These are phyloP conservation scores for Patiria miniata DNA, from an alignment of 35 echinoderm and acorn worm species.

Conservation along the genomic window DNA sequence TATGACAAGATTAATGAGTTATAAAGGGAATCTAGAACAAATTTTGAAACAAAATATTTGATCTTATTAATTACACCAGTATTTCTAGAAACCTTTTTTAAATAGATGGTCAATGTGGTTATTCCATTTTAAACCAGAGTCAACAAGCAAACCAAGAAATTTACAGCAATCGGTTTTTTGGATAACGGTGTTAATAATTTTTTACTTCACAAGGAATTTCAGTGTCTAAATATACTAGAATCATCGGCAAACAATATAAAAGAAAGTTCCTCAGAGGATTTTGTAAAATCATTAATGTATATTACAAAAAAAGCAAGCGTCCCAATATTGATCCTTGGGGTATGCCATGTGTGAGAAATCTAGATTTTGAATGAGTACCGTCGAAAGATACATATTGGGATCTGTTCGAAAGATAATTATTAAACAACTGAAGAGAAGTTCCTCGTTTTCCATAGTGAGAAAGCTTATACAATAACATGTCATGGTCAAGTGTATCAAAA, in stretches of 20 bases:
- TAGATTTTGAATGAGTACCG: no score
- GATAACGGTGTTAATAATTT: not conserved
- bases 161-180: no score
- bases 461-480: not conserved
- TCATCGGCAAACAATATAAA: constrained; percentile 30
- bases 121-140: no score
- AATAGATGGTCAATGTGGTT: no score
- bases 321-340: constrained; percentile 38
- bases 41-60: not conserved
- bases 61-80: no score
- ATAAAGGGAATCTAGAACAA: not conserved
- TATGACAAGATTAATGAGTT: not conserved
- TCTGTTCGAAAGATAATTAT: constrained; percentile 12
- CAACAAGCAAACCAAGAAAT: no score
- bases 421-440: constrained; percentile 6
- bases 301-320: constrained; percentile 30
- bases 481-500: not conserved
- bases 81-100: no score
- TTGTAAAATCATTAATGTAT: no score
- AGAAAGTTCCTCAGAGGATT: not conserved
- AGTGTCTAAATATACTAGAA: not conserved
- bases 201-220: not conserved
- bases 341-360: no score
- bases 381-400: no score
- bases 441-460: constrained; percentile 25